Conservation (phyloP, 2,888 invertebrate species). For the Gastracanthus pulcherrimus region DNA sequence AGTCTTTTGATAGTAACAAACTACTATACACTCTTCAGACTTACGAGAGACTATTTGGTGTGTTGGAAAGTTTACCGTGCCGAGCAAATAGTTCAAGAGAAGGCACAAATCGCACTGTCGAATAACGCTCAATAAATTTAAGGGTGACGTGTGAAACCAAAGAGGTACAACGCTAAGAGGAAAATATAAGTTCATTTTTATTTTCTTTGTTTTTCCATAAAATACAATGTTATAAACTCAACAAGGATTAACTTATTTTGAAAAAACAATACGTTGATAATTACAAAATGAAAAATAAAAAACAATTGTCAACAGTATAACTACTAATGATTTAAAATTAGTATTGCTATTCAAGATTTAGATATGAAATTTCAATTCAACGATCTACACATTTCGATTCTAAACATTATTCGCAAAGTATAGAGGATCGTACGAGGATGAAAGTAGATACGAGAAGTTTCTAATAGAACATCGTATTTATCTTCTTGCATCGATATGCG, state of each 20-base stretch:
- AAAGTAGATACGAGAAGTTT: constrained; percentile 5
- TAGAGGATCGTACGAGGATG: constrained; percentile 18
- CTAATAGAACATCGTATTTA: constrained; percentile 41
- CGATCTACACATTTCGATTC: constrained; percentile 31
- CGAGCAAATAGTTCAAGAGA: constrained; percentile 85
- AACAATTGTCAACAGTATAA: constrained; percentile 24
- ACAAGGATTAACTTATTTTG: constrained; percentile 44
- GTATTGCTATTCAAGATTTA: constrained; percentile 26
- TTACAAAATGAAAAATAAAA: constrained; percentile 9
- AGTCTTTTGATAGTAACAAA: constrained; percentile 92
- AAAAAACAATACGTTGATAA: constrained; percentile 18
- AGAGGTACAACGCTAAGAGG: constrained; percentile 48
- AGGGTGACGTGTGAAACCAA: constrained; percentile 45
- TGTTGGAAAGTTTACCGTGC: constrained; percentile 90
- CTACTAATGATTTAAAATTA: constrained; percentile 22
- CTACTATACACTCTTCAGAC: constrained; percentile 94
- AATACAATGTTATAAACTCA: constrained; percentile 56
- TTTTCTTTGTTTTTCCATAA: constrained; percentile 53
- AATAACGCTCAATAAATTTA: constrained; percentile 48
- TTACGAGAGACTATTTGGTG: constrained; percentile 91
- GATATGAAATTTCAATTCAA: constrained; percentile 28
- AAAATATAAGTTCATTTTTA: constrained; percentile 57
- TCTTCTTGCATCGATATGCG: constrained; percentile 36
- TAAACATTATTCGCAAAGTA: constrained; percentile 13
- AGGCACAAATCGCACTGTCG: constrained; percentile 65